Evolutionary conservation across 2,113 vertebrate genomes (phyloP).

Genomic region (Paedocypris sp.): DNA sequence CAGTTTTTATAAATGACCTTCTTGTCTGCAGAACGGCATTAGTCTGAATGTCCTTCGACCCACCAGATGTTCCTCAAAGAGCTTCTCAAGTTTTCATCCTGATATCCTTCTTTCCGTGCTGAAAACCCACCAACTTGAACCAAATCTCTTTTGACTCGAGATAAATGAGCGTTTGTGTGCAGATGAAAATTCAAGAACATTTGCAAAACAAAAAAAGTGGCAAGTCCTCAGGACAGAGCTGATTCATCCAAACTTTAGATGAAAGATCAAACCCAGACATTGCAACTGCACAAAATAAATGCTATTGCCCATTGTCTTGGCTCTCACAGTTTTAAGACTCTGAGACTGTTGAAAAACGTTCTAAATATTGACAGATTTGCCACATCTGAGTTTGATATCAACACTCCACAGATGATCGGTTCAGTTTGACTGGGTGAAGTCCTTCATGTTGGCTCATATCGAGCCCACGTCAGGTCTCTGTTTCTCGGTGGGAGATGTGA

Average conservation of each 20-base stretch:
- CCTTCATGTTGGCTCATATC: background rate
- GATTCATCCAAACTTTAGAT: no score
- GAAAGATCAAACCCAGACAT: no score
- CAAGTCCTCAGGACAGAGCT: no score
- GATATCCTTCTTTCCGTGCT: background rate
- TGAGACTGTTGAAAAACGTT: background rate
- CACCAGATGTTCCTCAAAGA: background rate
- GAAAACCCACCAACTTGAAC: no score
- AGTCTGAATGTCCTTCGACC: background rate
- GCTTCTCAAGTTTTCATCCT: background rate
- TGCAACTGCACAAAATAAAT: no score
- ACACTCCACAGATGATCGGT: conserved; percentile 4
- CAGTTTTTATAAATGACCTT: background rate
- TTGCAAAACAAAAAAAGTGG: no score
- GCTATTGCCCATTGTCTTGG: no score
- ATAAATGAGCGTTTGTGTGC: background rate
- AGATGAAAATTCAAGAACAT: background rate
- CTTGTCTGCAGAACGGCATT: background rate
- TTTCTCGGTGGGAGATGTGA: conserved; percentile 11
- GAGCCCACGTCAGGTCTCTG: background rate
- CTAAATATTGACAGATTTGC: background rate
- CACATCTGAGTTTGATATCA: conserved; percentile 34
- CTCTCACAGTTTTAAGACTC: no score
- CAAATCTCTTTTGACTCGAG: background rate
- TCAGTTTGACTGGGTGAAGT: background rate